Conservation (phyloP, 2,888 invertebrate genomes). For the Leptothorax acervorum region DNA sequence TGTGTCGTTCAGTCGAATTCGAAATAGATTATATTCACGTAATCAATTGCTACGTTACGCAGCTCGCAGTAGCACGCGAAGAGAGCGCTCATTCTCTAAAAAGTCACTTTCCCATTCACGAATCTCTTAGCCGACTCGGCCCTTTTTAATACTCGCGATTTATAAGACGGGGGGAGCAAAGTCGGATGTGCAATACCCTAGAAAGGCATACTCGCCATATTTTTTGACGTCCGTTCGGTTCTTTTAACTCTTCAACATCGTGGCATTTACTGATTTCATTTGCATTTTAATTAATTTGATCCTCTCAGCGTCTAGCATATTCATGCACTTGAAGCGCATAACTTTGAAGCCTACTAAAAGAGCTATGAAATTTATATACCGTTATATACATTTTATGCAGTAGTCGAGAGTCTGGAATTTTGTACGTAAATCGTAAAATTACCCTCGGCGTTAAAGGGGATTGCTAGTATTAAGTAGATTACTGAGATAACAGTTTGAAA, state of each 20-base stretch:
- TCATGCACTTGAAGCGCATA: conserved; percentile 18
- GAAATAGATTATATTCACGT: conserved; percentile 70
- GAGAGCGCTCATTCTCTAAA: conserved; percentile 74
- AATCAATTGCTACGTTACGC: conserved; percentile 65
- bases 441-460: neutral
- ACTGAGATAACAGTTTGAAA: neutral
- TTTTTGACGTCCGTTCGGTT: neutral
- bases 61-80: conserved; percentile 63
- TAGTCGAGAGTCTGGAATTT: neutral
- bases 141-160: conserved; percentile 61
- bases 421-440: neutral
- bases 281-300: conserved; percentile 43
- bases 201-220: conserved; percentile 17
- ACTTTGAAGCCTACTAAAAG: conserved; percentile 23
- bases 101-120: conserved; percentile 78
- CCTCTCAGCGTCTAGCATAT: conserved; percentile 11
- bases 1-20: conserved; percentile 82
- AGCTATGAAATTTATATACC: conserved; percentile 18
- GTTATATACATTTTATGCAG: conserved; percentile 2
- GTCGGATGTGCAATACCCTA: conserved; percentile 6
- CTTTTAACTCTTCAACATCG: conserved; percentile 24
- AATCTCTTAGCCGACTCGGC: conserved; percentile 69
- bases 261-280: conserved; percentile 36
- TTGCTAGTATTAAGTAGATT: neutral
- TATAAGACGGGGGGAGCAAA: neutral